These are phyloP conservation scores for Notodonta ziczac DNA, from an alignment of 2,888 invertebrate genomes.

Conservation along the genomic window DNA sequence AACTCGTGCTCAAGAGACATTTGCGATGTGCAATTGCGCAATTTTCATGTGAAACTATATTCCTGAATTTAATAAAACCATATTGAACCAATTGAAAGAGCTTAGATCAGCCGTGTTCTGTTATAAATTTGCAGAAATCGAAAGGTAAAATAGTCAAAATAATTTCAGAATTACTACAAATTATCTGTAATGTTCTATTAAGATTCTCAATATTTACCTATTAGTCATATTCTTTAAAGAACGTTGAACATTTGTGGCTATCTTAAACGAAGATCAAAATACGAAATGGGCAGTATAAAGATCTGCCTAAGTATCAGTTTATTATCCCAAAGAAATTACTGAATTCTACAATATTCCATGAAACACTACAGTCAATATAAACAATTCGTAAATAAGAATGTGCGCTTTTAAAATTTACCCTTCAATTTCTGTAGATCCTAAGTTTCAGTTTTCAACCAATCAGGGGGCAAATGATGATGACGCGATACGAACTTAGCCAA, in stretches of 20 bases:
- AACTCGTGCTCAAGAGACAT: background rate
- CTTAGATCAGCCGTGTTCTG: background rate
- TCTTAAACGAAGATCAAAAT: too few species aligned
- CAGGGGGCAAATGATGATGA: constrained; percentile 39
- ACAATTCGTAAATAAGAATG: background rate
- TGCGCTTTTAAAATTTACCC: constrained; percentile 12
- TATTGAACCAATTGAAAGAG: background rate
- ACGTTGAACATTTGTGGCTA: too few species aligned
- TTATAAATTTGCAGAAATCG: background rate
- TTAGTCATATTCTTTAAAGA: too few species aligned
- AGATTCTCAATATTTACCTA: too few species aligned
- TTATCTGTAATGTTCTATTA: too few species aligned
- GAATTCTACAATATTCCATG: too few species aligned
- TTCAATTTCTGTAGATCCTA: constrained; percentile 19
- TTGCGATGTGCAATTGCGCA: background rate
- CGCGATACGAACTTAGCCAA: constrained; percentile 39
- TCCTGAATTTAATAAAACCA: background rate
- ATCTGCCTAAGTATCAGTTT: too few species aligned
- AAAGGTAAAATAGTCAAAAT: background rate
- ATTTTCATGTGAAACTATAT: background rate
- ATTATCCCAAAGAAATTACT: too few species aligned
- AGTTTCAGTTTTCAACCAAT: constrained; percentile 42
- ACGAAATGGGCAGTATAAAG: too few species aligned
- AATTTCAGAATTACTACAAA: too few species aligned
- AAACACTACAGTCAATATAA: too few species aligned